Base-by-base conservation (phyloP, 2,113 vertebrate species). In the Cariama cristata region DNA sequence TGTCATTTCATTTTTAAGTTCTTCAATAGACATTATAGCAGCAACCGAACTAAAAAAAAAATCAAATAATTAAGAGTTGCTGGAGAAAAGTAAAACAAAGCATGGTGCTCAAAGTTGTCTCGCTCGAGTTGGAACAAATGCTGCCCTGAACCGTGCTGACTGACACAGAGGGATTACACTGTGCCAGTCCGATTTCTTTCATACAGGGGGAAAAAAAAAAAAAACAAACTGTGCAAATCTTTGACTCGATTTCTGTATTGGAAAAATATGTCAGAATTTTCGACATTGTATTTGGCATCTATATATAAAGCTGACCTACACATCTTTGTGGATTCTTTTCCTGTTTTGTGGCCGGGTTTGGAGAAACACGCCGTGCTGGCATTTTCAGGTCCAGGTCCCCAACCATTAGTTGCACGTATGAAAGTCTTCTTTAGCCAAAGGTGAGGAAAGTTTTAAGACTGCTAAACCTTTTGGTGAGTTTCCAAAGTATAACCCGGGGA, bases 371-470 rank as follows among this genome's bases (percentile, higher is more conserved):
- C 47, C 12, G 27, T 27, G 21, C 14, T 75, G 72, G 52, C 16
- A 40, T 81, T 93, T 89, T 4, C 38, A 3, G 8, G 47, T 88
- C 52, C 44, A 35, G 11, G 22, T 75, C 30, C 58, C 30, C 35
- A 81, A 6, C 9, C 6, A 30, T 81, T 85, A 84, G 45, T 17
- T 81, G 27, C 26, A 26, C 62, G 22, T 64, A 8, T 75, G 44
- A 56, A 95, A 82, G 44, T 93, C 38, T 77, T 80, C 27, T n/a
- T 93, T 86, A 84, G 92, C 58, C n/a, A 81, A 84, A 95, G 68
- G 72, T 67, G 94, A 88, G 60, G 79, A 93, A 96, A 91, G 60
- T 87, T 95, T 96, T 92, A 93, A 96, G 76, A 52, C 69, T 62
- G 75, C 59, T 79, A 77, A 93, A 83, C 14, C 35, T 91, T 75